These are phyloP conservation scores for Stomatorhinus ivindoensis DNA, from an alignment of 2,113 vertebrate genomes.

Conservation along the genomic window DNA sequence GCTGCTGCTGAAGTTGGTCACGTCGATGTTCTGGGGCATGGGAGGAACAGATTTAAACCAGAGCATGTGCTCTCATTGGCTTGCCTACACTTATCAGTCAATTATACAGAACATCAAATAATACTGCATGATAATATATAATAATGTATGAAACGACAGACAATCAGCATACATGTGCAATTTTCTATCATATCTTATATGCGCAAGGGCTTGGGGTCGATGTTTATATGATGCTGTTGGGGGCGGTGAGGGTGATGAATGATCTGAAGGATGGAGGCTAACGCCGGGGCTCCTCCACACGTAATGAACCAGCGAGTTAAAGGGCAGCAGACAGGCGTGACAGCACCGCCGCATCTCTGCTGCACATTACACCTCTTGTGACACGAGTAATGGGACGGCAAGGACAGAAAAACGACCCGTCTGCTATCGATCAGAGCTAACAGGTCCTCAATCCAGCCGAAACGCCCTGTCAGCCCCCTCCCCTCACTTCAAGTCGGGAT, in stretches of 20 bases:
- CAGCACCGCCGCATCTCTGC: not conserved
- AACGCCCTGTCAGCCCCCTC: not conserved
- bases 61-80: not conserved
- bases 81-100: not conserved
- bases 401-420: not conserved
- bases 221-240: not conserved
- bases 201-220: not conserved
- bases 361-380: not conserved
- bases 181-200: not conserved
- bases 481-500: not conserved
- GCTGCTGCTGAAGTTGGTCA: constrained; percentile 93
- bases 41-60: not conserved
- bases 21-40: constrained; percentile 74
- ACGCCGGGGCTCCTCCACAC: not conserved
- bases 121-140: not conserved
- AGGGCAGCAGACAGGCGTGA: not conserved
- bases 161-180: not conserved
- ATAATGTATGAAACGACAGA: not conserved
- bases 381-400: not conserved
- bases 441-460: not conserved
- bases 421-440: not conserved
- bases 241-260: not conserved
- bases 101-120: not conserved
- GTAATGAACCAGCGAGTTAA: not conserved
- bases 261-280: not conserved